phyloP scores from a whole-genome alignment of 2,797 vertebrate genomes.

The Caiman crocodilus region DNA sequence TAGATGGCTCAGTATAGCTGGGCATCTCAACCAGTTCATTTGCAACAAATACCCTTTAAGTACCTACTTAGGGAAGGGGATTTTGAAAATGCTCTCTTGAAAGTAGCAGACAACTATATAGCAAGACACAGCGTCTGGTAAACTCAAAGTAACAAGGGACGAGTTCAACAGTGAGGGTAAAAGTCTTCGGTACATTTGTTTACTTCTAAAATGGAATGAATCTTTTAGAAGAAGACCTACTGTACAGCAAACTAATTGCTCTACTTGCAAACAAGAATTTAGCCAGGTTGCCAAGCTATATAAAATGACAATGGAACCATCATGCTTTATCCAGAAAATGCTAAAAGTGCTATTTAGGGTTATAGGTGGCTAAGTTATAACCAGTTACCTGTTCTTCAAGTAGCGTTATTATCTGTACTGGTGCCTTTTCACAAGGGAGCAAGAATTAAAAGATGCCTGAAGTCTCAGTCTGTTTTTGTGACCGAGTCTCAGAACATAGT shows the following conservation, averaged over 20 bases:
- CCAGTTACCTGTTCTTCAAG: not conserved
- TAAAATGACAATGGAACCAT: too few species aligned
- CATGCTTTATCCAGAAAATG: too few species aligned
- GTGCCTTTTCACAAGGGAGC: not conserved
- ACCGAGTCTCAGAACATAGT: not conserved
- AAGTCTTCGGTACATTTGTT: accelerated
- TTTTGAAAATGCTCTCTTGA: not conserved
- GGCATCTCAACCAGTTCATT: not conserved
- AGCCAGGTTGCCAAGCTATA: too few species aligned
- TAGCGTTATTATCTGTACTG: not conserved
- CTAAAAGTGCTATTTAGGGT: not conserved
- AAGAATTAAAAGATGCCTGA: not conserved
- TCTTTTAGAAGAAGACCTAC: too few species aligned
- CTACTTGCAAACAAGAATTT: too few species aligned
- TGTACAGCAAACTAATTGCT: too few species aligned
- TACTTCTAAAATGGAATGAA: too few species aligned
- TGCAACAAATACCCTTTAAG: not conserved
- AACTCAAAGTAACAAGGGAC: not conserved
- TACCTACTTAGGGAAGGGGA: not conserved
- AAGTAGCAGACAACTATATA: not conserved
- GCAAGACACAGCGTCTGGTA: not conserved
- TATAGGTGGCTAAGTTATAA: not conserved
- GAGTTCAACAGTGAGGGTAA: not conserved
- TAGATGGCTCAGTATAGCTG: accelerated
- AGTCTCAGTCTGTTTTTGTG: not conserved